Evolutionary conservation across 2,113 vertebrate genomes (phyloP), one percentile per base, ranked within the genome.

Genomic region (Bufo gargarizans): DNA sequence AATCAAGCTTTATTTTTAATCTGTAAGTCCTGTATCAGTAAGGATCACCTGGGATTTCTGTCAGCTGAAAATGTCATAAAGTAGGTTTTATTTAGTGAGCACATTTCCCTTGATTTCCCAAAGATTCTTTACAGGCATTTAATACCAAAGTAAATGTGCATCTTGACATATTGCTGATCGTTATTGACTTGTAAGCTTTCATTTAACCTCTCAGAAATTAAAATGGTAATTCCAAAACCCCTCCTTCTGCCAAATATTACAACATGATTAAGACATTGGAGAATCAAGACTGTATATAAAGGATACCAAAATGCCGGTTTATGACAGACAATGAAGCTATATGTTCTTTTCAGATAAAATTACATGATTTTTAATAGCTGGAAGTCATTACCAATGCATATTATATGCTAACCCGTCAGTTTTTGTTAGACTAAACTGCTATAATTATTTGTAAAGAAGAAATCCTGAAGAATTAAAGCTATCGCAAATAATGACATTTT

Each of bases 401-500:
- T 79, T 79, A 77, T 86, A 61, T 61, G 71, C 72, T 78, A 78
- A 67, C 85, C 85, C 79, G 76, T 78, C 74, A 86, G 74, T 12
- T 65, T 77, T 67, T 86, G 85, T 77, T 55, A 71, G 63, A 84
- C 67, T 50, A 79, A 86, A 86, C 74, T 4, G 4, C 85, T 78
- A 59, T 49, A 47, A 67, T 79, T 61, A 86, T 86, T 86, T 65
- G 47, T 71, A 84, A 86, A 53, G 43, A 65, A 33, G 72, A 86
- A 49, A 63, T 67, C 8, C 13, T 86, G 74, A 86, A 53, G 74
- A 78, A 86, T 79, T 65, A 43, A 78, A 77, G 49, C n/a, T 20
- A 22, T 78, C 45, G 50, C 59, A 16, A 86, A 78, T 86, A 65
- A 78, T 86, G 85, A 78, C 85, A 86, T 77, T 86, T 86, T 10